Evolutionary conservation across 2,888 invertebrate genomes (phyloP).

Genomic region (Lasioglossum figueresi): DNA sequence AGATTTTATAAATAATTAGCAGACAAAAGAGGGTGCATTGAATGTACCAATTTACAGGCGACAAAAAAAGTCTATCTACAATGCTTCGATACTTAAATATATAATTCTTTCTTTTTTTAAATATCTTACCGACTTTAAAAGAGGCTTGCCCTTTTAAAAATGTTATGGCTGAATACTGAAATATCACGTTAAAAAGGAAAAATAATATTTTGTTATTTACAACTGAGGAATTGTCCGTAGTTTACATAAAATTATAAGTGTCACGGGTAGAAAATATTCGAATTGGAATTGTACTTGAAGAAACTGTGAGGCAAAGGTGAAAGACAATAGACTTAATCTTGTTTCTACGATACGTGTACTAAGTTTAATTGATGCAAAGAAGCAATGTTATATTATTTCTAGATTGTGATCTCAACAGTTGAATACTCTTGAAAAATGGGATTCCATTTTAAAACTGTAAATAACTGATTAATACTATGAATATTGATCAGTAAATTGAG

Average conservation of each 20-base stretch:
- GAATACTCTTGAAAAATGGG: neutral
- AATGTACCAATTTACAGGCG: conserved; percentile 23
- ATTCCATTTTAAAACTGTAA: conserved; percentile 16
- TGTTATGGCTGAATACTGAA: conserved; percentile 5
- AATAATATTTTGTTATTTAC: conserved; percentile 35
- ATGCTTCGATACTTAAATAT: conserved; percentile 54
- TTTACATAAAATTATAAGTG: conserved; percentile 42
- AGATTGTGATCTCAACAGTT: conserved; percentile 1
- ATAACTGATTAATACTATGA: conserved; percentile 2
- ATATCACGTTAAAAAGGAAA: neutral
- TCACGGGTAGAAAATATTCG: conserved; percentile 33
- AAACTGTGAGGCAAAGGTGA: conserved; percentile 30
- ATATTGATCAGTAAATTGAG: conserved; percentile 5
- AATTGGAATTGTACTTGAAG: conserved; percentile 32
- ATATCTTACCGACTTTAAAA: conserved; percentile 25
- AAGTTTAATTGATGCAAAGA: neutral
- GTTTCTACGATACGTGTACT: neutral
- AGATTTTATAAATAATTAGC: conserved; percentile 38
- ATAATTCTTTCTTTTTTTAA: conserved; percentile 36
- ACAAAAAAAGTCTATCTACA: conserved; percentile 36
- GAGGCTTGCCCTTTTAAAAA: conserved; percentile 34
- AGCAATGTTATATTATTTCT: neutral
- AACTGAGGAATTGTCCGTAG: conserved; percentile 28
- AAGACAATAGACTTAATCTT: conserved; percentile 13
- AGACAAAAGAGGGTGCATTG: conserved; percentile 24